These are phyloP conservation scores for Acanthis flammea DNA, from an alignment of 2,797 vertebrate species.

Conservation along the genomic window DNA sequence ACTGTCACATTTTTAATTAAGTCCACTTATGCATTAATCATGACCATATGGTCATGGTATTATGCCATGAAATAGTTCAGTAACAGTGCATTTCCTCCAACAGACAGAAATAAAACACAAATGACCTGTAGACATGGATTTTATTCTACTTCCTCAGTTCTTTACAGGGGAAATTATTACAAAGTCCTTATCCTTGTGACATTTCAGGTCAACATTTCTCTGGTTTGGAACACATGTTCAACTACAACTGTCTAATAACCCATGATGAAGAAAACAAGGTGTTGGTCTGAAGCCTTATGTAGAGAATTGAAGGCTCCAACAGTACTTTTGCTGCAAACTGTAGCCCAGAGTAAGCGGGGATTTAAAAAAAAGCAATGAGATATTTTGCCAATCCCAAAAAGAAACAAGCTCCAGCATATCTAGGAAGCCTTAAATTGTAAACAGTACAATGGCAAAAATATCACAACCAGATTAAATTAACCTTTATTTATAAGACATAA, in stretches of 20 bases:
- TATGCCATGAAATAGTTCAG: neutral
- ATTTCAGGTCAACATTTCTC: neutral
- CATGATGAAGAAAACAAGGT: neutral
- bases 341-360: neutral
- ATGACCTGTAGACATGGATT: neutral
- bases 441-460: neutral
- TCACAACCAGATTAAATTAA: neutral
- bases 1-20: neutral
- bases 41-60: neutral
- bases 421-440: neutral
- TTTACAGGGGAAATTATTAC: neutral
- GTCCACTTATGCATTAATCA: neutral
- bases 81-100: neutral
- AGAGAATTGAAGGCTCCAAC: neutral
- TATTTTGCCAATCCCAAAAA: neutral
- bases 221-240: neutral
- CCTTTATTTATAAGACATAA: conserved; percentile 16
- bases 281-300: neutral
- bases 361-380: neutral
- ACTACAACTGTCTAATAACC: neutral
- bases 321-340: neutral
- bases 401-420: neutral
- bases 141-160: neutral
- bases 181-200: neutral
- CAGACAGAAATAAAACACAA: neutral